phyloP scores from a whole-genome alignment of 2,888 invertebrate species.

The Sinhomidia bicolor region DNA sequence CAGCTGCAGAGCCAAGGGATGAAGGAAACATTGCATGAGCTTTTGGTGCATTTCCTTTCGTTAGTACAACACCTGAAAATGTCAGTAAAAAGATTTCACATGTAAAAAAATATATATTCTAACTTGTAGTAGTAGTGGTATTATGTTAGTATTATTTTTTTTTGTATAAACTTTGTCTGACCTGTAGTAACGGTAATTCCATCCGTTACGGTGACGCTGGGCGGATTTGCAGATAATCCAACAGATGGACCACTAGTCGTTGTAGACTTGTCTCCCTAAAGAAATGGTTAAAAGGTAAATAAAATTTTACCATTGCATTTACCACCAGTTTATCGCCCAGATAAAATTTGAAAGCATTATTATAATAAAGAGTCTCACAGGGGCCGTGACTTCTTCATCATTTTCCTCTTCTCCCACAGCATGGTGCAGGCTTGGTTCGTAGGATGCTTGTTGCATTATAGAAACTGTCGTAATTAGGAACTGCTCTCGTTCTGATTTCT shows the following conservation, averaged over 20 bases:
- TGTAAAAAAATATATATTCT: not conserved
- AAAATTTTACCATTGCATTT: not conserved
- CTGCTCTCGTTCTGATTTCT: conserved; percentile 95
- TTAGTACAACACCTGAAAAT: conserved; percentile 60
- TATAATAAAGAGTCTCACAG: conserved; percentile 28
- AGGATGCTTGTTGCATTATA: conserved; percentile 96
- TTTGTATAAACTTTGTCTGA: not conserved
- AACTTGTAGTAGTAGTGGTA: not conserved
- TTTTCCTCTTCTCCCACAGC: conserved; percentile 79
- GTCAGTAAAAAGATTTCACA: not conserved
- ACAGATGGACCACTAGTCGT: conserved; percentile 54
- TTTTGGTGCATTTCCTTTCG: conserved; percentile 80
- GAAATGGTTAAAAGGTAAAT: not conserved
- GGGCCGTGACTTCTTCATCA: conserved; percentile 72
- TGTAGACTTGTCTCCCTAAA: conserved; percentile 71
- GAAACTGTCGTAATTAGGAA: conserved; percentile 98
- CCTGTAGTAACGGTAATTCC: conserved; percentile 78
- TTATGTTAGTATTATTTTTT: not conserved
- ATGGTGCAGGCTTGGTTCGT: conserved; percentile 89
- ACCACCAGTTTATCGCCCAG: not conserved
- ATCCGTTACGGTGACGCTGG: conserved; percentile 72
- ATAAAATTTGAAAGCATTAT: no score
- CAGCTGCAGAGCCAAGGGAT: conserved; percentile 96
- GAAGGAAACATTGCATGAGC: conserved; percentile 94
- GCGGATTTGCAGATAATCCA: conserved; percentile 60